Base-by-base conservation (phyloP, 1,140 invertebrate genomes). In the Magallana gigas region DNA sequence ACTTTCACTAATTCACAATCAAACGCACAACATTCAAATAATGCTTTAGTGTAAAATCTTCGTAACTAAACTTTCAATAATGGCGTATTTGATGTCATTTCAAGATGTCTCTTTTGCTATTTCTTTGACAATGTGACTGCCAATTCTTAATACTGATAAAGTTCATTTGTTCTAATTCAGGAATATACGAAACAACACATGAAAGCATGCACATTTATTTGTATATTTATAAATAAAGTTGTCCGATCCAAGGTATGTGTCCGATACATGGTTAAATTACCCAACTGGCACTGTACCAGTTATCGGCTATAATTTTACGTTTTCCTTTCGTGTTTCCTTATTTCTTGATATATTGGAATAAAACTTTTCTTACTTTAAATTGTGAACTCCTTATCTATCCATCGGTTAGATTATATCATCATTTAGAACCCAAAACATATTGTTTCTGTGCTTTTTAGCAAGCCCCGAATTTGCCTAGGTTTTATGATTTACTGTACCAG, bases 11-110 rank as follows among this genome's bases (percentile, higher is more conserved):
- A 4, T 60, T 60, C 59, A 60, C 59, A 60, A 60, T 60, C 2
- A 60, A 60, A 60, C 59, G 59, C 59, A 60, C 59, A 60, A 60
- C 59, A 60, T 60, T 60, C 59, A 60, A 60, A 60, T 60, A 60
- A 60, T 60, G 59, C 59, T 60, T 60, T 60, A 60, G 59, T 60
- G 59, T 60, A 60, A 60, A 60, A 60, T 60, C 59, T 60, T 60
- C 59, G 16, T 60, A 60, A 60, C 59, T 60, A 60, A 60, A 60
- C 7, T 60, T 60, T 60, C 59, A 60, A 60, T 60, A 60, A 60
- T 60, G 59, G 59, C 59, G 59, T 60, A 60, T 60, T 60, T 60
- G 59, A 60, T 60, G 59, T 60, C 59, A 60, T 60, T 60, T 60
- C 3, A 60, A 11, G 59, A 60, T 60, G 59, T 60, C 59, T 60